phyloP scores from a whole-genome alignment of 2,797 vertebrate genomes.

The Chanos chanos region DNA sequence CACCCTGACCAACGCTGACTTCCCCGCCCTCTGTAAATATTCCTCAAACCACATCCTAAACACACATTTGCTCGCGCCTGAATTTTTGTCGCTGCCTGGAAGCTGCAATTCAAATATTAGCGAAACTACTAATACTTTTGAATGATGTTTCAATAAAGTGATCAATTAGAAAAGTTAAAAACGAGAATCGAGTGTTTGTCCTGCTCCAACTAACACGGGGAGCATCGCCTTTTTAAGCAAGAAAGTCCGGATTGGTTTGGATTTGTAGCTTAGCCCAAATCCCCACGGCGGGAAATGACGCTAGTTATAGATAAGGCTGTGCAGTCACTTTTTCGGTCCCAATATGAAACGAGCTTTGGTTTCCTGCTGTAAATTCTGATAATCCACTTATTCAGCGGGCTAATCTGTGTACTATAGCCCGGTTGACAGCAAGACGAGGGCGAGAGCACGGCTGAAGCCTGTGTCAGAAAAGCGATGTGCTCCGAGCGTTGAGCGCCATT shows the following conservation, averaged over 20 bases:
- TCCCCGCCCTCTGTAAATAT: not conserved
- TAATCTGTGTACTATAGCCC: conserved; percentile 76
- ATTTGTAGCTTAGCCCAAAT: conserved; percentile 76
- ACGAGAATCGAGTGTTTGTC: conserved; percentile 20
- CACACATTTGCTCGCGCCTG: too few species aligned
- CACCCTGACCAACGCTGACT: too few species aligned
- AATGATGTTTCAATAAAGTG: conserved; percentile 29
- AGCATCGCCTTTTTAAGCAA: conserved; percentile 38
- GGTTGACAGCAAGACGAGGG: conserved; percentile 59
- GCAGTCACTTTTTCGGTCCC: conserved; percentile 69
- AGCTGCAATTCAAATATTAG: too few species aligned
- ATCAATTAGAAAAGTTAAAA: conserved; percentile 40
- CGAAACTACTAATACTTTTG: conserved; percentile 1
- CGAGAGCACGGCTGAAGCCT: conserved; percentile 32
- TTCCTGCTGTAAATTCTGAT: conserved; percentile 79
- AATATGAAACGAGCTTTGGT: conserved; percentile 77
- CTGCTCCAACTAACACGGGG: conserved; percentile 39
- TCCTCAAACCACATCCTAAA: conserved; percentile 40
- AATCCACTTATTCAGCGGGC: conserved; percentile 82
- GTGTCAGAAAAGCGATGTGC: conserved; percentile 35
- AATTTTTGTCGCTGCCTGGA: too few species aligned
- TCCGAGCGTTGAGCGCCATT: conserved; percentile 34
- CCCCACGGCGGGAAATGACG: conserved; percentile 67
- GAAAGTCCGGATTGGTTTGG: conserved; percentile 59
- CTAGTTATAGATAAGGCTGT: conserved; percentile 74